Conservation (phyloP, 2,888 invertebrate genomes). For the Caenorhabditis macrosperma region DNA sequence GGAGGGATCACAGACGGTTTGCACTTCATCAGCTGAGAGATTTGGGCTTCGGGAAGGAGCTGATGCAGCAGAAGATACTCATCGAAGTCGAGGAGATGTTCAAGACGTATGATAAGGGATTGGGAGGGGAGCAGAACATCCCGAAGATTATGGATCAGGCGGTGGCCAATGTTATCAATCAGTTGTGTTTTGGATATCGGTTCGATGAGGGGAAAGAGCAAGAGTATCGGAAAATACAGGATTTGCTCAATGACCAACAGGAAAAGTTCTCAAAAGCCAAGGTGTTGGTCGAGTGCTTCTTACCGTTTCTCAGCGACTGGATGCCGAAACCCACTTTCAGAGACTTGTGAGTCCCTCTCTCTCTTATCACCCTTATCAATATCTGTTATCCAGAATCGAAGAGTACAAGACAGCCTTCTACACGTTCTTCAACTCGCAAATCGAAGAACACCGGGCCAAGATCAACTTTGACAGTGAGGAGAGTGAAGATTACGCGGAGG, state of each 20-base stretch:
- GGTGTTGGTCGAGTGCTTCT: conserved; percentile 14
- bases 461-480: conserved; percentile 56
- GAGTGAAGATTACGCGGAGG: conserved; percentile 48
- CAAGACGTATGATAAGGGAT: conserved; percentile 5
- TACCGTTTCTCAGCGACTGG: conserved; percentile 10
- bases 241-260: conserved; percentile 16
- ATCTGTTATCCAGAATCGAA: conserved; percentile 14
- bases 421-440: conserved; percentile 49
- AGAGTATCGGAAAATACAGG: conserved; percentile 25
- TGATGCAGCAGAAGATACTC: conserved; percentile 50
- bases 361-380: not conserved
- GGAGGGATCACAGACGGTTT: conserved; percentile 54
- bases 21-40: conserved; percentile 39
- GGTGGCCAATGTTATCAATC: conserved; percentile 57
- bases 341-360: conserved; percentile 21
- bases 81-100: conserved; percentile 42
- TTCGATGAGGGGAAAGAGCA: conserved; percentile 45
- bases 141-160: conserved; percentile 39
- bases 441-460: conserved; percentile 48
- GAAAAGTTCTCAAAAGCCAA: conserved; percentile 10
- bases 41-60: conserved; percentile 46
- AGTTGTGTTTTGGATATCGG: conserved; percentile 60
- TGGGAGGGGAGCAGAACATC: conserved; percentile 1
- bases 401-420: conserved; percentile 17
- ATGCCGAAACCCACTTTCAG: conserved; percentile 24